Evolutionary conservation across 2,888 invertebrate species (phyloP), one percentile per base, ranked within the genome.

Genomic region (Syritta pipiens): DNA sequence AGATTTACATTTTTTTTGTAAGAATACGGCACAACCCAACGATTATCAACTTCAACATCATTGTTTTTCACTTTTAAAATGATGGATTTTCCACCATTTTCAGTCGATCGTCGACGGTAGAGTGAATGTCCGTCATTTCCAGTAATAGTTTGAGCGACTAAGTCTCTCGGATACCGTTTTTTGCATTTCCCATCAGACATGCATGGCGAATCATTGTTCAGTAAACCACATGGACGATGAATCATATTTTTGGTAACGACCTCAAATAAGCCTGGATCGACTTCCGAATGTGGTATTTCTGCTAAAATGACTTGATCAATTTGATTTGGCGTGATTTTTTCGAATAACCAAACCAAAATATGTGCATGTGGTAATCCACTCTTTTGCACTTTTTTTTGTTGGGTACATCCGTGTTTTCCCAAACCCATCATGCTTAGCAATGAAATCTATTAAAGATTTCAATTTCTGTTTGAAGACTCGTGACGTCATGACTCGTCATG

Each of bases 131-230:
- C 68, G 10, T 74, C 62, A 10, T 40, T 17, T 14, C 32, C 49
- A 0, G 55, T 67, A 7, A 44, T 14, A 6, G 63, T 65, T 0
- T 69, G 59, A 1, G 22, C 5, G 10, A 67, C 9, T 7, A 49
- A 67, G 2, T 32, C 12, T 24, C 42, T 28, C 69, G 65, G 65
- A 10, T 86, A 86, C 24, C 81, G 74, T 83, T 90, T 89, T 0
- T 83, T 81, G 81, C 89, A 89, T 44, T 81, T 76, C 0, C 83
- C 83, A 20, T 86, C 82, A n/a, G 74, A 71, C 87, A 88, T 77
- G 24, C n/a, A n/a, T n/a, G n/a, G n/a, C n/a, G n/a, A n/a, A n/a
- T n/a, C n/a, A n/a, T n/a, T n/a, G n/a, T n/a, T n/a, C n/a, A n/a
- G n/a, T n/a, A n/a, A n/a, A n/a, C n/a, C n/a, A n/a, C n/a, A n/a